A percentile compares a stretch with the other conserved stretches of the same genome.
Evolutionary conservation across 2,113 vertebrate species (phyloP).

Genomic region (Ictidomys tridecemlineatus): DNA sequence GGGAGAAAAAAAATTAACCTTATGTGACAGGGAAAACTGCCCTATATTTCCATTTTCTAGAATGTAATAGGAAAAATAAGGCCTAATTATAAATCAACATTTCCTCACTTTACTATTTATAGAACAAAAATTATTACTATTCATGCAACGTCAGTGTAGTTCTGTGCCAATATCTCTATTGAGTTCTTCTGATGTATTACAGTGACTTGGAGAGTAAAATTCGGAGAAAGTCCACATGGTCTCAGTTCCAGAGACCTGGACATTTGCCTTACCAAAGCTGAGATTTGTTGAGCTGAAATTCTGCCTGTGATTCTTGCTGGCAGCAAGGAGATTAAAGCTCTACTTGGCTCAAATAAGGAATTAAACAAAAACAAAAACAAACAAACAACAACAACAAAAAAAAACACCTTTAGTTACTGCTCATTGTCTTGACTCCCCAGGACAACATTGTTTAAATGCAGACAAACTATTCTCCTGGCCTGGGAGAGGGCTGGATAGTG

Average conservation of each 20-base stretch:
- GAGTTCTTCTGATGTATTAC: neutral
- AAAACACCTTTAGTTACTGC: conserved; percentile 5
- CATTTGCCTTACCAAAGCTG: neutral
- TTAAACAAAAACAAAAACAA: neutral
- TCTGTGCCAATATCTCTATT: neutral
- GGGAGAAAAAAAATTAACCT: neutral
- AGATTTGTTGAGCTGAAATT: neutral
- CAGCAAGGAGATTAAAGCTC: neutral
- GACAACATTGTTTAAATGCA: conserved; percentile 3
- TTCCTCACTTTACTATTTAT: conserved; percentile 54
- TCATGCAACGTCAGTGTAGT: neutral
- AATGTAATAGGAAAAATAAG: conserved; percentile 1
- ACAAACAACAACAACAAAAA: neutral
- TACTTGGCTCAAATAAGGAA: neutral
- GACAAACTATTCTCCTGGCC: neutral
- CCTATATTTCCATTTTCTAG: conserved; percentile 8
- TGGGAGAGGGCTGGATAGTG: neutral
- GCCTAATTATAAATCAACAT: neutral
- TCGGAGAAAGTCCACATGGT: neutral
- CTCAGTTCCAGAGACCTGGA: neutral
- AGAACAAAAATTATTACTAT: conserved; percentile 8
- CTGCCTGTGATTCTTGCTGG: neutral
- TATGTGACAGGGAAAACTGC: neutral
- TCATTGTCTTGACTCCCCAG: neutral
- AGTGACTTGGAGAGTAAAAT: conserved; percentile 23